Conservation (phyloP, 2,888 invertebrate species). For the Campopleginae sp. region DNA sequence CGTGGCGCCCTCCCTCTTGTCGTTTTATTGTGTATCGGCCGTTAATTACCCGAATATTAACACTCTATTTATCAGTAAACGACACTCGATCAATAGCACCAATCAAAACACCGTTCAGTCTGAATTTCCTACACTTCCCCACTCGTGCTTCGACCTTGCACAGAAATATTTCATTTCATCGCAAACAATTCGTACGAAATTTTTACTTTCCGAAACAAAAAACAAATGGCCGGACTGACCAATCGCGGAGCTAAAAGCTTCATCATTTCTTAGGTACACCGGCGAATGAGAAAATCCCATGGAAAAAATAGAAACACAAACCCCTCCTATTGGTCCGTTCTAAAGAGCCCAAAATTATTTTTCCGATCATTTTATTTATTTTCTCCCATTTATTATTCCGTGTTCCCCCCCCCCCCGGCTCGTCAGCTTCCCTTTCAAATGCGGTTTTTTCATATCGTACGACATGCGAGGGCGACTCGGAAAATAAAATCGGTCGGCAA, state of each 20-base stretch:
- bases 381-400: neutral
- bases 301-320: neutral
- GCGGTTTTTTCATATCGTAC: neutral
- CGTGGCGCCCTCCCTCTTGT: neutral
- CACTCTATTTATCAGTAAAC: too few relatives aligned
- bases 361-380: neutral
- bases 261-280: neutral
- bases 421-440: neutral
- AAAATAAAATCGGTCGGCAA: neutral
- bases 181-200: neutral
- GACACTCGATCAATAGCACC: neutral
- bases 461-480: neutral
- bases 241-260: neutral
- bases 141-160: neutral
- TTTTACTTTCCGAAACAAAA: neutral
- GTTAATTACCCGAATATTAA: constrained; percentile 1
- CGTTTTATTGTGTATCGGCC: neutral
- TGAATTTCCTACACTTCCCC: neutral
- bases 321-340: neutral
- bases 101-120: neutral
- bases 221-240: neutral
- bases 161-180: neutral
- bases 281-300: neutral
- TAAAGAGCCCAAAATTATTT: neutral
- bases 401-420: too few relatives aligned